Percentiles rank a stretch among this genome's conserved stretches.
Conservation (phyloP, 2,888 invertebrate genomes). For the Ethmia dodecea region DNA sequence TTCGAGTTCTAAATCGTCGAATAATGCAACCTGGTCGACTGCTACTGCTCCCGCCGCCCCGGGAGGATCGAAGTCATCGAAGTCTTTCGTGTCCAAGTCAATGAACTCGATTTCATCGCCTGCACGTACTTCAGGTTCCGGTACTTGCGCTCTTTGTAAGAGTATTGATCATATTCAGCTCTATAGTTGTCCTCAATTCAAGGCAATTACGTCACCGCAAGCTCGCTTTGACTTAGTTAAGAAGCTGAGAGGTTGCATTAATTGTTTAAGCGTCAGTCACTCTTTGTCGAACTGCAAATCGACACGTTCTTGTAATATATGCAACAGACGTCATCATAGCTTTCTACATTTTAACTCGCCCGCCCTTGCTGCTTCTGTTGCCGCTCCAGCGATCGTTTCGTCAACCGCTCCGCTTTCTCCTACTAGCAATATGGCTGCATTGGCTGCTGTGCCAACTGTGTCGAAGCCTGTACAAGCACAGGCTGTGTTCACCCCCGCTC, state of each 20-base stretch:
- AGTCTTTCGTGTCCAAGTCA: background rate
- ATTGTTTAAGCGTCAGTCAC: background rate
- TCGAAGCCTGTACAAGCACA: background rate
- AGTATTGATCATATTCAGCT: background rate
- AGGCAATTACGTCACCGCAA: background rate
- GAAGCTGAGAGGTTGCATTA: background rate
- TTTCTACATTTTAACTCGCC: background rate
- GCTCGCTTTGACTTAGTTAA: background rate
- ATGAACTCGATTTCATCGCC: background rate
- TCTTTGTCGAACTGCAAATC: background rate
- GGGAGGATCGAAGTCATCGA: no score
- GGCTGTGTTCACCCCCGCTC: no score
- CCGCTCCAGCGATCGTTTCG: no score
- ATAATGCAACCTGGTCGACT: background rate
- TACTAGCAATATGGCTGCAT: no score
- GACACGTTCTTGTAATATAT: background rate
- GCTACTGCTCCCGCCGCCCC: no score
- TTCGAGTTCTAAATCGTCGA: background rate
- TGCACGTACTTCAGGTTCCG: background rate
- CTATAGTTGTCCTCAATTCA: background rate
- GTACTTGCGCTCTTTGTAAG: background rate
- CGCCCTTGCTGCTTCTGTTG: background rate
- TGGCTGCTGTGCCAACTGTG: background rate
- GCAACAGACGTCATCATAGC: background rate
- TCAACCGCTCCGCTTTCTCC: no score